Evolutionary conservation across 2,113 vertebrate genomes (phyloP), one percentile per base, ranked within the genome.

Genomic region (Procapra przewalskii): DNA sequence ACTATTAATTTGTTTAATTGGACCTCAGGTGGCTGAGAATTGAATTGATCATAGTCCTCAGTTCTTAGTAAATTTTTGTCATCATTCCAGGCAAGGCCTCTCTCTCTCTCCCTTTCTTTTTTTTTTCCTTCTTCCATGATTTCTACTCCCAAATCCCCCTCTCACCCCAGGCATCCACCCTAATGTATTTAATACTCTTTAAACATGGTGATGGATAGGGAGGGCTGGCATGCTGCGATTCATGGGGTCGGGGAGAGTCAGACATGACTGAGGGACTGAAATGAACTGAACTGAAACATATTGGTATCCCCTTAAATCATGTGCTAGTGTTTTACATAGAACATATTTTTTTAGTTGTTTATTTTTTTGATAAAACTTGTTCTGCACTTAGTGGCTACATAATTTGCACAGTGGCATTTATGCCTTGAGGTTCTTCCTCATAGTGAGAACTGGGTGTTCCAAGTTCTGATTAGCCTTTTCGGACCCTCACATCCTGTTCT

Each of bases 281-380:
- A 3, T 29, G 29, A 62, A 62, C 29, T 62, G 29, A 62, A 31
- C 59, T 60, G 27, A 29, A 60, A 33, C 11, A 52, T 93, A 50
- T 57, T 62, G 15, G 29, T 90, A 81, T 91, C 64, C 50, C 54
- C n/a, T 25, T 84, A 77, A 88, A 48, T 91, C 67, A 84, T 62
- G 43, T 67, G 48, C 21, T 93, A 64, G 13, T 93, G 55, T 59
- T 96, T 87, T 45, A 48, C 23, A 6, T 75, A 71, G 23, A 31
- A 60, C 52, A 9, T 50, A 62, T n/a, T 92, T 88, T 88, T 93
- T 88, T 25, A 90, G 60, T 21, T 67, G 54, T 67, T 87, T 57
- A 33, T 62, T 84, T 96, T 96, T 81, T 96, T 90, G 11, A 83
- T 43, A 96, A 93, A 96, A 90, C 31, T 25, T 75, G n/a, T 59